phyloP scores from a whole-genome alignment of 2,888 invertebrate genomes.

The Diloba caeruleocephala region DNA sequence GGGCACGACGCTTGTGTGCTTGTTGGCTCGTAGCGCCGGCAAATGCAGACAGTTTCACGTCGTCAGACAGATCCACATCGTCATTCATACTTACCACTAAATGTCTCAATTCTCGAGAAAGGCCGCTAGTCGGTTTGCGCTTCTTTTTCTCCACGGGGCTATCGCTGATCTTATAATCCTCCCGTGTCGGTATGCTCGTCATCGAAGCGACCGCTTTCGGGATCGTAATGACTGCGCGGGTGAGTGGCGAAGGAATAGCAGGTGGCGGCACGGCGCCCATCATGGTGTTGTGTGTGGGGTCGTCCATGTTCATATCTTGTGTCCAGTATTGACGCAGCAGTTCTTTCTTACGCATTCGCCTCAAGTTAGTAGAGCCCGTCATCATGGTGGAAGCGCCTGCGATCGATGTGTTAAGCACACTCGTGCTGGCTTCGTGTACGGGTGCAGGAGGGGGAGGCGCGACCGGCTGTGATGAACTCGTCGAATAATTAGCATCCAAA shows the following conservation, averaged over 20 bases:
- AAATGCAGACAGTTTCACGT: conserved; percentile 70
- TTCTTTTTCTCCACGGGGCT: conserved; percentile 92
- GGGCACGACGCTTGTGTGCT: conserved; percentile 73
- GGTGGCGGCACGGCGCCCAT: conserved; percentile 85
- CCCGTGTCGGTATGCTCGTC: conserved; percentile 95
- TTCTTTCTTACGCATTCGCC: conserved; percentile 97
- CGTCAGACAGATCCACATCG: conserved; percentile 83
- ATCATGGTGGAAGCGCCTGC: conserved; percentile 79
- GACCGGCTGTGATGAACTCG: conserved; percentile 89
- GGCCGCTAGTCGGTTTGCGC: conserved; percentile 85
- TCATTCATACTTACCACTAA: conserved; percentile 89
- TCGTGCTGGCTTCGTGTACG: conserved; percentile 73
- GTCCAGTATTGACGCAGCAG: conserved; percentile 94
- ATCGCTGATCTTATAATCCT: conserved; percentile 93
- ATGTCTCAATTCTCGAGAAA: conserved; percentile 90
- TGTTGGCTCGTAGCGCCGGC: conserved; percentile 58
- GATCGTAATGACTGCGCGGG: conserved; percentile 93
- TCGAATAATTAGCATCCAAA: conserved; percentile 93
- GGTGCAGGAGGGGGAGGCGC: conserved; percentile 84
- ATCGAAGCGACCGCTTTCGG: conserved; percentile 97
- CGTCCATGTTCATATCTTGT: conserved; percentile 96
- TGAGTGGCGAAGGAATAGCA: conserved; percentile 89
- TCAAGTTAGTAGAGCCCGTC: conserved; percentile 92
- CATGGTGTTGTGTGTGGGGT: conserved; percentile 86
- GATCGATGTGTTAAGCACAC: conserved; percentile 76